These are phyloP conservation scores for Oithona nana DNA, from an alignment of 2,888 invertebrate genomes.

Conservation along the genomic window DNA sequence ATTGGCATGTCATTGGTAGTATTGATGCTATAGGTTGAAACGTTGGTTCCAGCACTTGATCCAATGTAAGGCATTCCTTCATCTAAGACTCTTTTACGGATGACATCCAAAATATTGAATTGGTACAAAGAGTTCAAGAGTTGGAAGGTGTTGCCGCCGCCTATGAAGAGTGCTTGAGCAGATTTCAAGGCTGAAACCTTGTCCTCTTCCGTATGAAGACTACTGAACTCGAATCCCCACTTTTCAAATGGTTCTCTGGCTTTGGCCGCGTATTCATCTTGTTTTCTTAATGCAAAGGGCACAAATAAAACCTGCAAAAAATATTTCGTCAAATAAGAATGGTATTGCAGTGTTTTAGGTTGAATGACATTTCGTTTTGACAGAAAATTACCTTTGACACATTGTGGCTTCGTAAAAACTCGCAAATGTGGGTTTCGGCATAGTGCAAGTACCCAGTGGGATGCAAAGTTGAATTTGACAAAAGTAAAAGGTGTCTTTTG, in stretches of 20 bases:
- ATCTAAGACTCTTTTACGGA: conserved; percentile 40
- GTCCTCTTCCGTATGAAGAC: not conserved
- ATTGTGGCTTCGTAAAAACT: conserved; percentile 1
- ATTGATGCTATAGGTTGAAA: conserved; percentile 53
- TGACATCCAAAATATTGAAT: conserved; percentile 40
- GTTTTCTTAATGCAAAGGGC: conserved; percentile 49
- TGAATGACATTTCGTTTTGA: too few relatives aligned
- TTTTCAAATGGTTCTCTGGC: conserved; percentile 39
- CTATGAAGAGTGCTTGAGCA: conserved; percentile 46
- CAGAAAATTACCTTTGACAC: conserved; percentile 31
- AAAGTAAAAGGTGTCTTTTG: not conserved
- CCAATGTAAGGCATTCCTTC: conserved; percentile 52
- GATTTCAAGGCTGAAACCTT: not conserved
- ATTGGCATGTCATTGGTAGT: conserved; percentile 81
- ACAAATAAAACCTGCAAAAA: conserved; percentile 39
- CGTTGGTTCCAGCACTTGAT: conserved; percentile 63
- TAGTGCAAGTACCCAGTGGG: conserved; percentile 2
- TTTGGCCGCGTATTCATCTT: conserved; percentile 43
- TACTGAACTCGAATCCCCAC: conserved; percentile 35
- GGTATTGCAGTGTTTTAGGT: not conserved
- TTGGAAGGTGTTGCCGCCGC: conserved; percentile 62
- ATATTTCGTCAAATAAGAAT: not conserved
- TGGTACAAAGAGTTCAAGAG: conserved; percentile 50
- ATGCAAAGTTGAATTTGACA: conserved; percentile 4
- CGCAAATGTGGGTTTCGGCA: not conserved